Percentiles rank a stretch among this genome's conserved stretches.
Evolutionary conservation across 1,140 invertebrate genomes (phyloP).

Genomic region (Heliconius hermathena): DNA sequence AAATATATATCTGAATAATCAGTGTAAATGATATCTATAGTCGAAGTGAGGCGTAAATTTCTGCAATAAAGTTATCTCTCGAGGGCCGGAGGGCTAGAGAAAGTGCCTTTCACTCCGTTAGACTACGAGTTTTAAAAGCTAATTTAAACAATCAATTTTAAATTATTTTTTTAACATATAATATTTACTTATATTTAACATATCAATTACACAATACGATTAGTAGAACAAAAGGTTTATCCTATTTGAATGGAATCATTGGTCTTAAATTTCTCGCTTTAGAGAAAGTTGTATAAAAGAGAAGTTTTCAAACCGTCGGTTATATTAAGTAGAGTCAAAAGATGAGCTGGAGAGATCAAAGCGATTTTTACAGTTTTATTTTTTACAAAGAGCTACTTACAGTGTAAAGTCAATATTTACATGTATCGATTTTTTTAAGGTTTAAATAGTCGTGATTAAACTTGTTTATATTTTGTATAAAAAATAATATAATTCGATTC

Average conservation of each 20-base stretch:
- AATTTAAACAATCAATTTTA: conserved; percentile 61
- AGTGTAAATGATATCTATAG: conserved; percentile 58
- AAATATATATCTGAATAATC: conserved; percentile 31
- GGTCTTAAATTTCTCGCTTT: neutral
- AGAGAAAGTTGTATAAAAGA: neutral
- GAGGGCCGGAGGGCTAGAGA: conserved; percentile 74
- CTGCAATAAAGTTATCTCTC: conserved; percentile 61
- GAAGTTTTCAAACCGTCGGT: neutral
- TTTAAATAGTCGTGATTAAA: neutral
- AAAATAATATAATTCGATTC: neutral
- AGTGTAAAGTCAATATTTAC: neutral
- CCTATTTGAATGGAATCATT: neutral
- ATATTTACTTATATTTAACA: neutral
- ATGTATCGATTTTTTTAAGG: neutral
- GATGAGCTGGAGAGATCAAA: neutral
- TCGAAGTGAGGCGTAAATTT: conserved; percentile 65
- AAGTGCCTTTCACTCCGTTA: conserved; percentile 73
- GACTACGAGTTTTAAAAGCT: conserved; percentile 46
- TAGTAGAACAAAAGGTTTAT: conserved; percentile 3
- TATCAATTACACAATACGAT: neutral
- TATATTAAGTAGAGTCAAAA: neutral
- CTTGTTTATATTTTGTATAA: neutral
- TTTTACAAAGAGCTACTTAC: neutral
- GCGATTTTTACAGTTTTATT: neutral
- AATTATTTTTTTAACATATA: neutral